Conservation (phyloP, 2,888 invertebrate species). For the Melikaiella ostensackeni region DNA sequence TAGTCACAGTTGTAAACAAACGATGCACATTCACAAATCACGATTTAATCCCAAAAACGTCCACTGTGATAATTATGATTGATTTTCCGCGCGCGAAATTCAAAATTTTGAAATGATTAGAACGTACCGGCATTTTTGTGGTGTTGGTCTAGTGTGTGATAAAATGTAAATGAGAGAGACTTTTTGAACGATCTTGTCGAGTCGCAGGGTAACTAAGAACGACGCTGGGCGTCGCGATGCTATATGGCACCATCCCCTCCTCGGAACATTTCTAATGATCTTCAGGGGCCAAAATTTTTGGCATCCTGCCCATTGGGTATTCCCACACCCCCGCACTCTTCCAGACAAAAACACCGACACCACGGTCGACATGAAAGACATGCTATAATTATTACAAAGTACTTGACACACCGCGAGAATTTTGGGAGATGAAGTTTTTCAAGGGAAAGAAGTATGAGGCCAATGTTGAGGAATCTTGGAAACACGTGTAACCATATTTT, state of each 20-base stretch:
- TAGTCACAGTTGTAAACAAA: constrained; percentile 23
- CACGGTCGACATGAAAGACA: constrained; percentile 46
- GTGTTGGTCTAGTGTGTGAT: constrained; percentile 52
- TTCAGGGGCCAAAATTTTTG: constrained; percentile 66
- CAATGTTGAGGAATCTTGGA: constrained; percentile 21
- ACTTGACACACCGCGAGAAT: constrained; percentile 41
- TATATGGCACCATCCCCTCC: constrained; percentile 78
- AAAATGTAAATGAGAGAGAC: constrained; percentile 53
- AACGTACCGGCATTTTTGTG: constrained; percentile 73
- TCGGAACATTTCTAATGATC: constrained; percentile 58
- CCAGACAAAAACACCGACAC: constrained; percentile 62
- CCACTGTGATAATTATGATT: constrained; percentile 12
- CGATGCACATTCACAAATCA: constrained; percentile 21
- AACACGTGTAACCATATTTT: constrained; percentile 7
- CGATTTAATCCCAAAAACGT: not conserved
- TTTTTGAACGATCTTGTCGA: constrained; percentile 69
- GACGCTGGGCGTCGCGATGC: constrained; percentile 78
- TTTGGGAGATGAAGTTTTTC: constrained; percentile 31
- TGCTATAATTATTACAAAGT: constrained; percentile 51
- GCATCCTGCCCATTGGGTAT: constrained; percentile 70
- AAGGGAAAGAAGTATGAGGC: constrained; percentile 30
- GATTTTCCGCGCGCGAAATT: constrained; percentile 29
- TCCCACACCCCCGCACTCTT: constrained; percentile 71
- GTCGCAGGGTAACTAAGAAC: constrained; percentile 70
- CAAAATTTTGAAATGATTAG: constrained; percentile 2